Conservation (phyloP, 1,140 invertebrate species). For the Pogonognathellus flavescens region DNA sequence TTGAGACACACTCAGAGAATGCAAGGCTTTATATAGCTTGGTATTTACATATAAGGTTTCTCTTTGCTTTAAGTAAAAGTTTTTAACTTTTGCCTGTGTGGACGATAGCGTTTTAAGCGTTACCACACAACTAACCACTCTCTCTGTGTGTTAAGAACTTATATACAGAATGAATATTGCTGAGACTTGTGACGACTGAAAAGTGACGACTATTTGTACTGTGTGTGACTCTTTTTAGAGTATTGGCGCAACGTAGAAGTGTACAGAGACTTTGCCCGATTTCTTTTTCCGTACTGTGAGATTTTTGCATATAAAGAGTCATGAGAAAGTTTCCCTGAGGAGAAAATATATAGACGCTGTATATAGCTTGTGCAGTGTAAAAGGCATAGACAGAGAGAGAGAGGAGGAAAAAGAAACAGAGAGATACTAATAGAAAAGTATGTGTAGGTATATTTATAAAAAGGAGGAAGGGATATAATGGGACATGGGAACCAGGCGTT, state of each 20-base stretch:
- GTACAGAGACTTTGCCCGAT: slow-evolving; percentile 20
- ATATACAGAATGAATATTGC: slow-evolving; percentile 52
- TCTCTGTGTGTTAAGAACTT: no score
- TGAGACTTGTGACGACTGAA: slow-evolving; percentile 25
- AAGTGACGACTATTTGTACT: slow-evolving; percentile 3
- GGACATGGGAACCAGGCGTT: slow-evolving; percentile 44
- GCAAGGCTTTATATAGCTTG: no score
- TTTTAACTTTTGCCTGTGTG: no score
- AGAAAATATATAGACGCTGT: neutral
- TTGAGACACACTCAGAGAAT: no score
- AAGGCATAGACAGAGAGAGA: neutral
- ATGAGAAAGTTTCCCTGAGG: slow-evolving; percentile 17
- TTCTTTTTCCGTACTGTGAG: neutral
- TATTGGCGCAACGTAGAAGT: neutral
- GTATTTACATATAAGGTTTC: no score
- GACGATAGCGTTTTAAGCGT: no score
- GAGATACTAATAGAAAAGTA: neutral
- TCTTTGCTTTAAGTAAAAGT: no score
- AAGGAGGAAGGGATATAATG: neutral
- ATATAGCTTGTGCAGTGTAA: no score
- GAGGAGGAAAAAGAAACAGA: slow-evolving; percentile 7
- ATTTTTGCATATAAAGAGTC: neutral
- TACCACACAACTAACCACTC: neutral
- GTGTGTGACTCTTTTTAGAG: neutral
- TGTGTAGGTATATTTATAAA: no score